Conservation (phyloP, 2,888 invertebrate species). For the Ectropis crepuscularia region DNA sequence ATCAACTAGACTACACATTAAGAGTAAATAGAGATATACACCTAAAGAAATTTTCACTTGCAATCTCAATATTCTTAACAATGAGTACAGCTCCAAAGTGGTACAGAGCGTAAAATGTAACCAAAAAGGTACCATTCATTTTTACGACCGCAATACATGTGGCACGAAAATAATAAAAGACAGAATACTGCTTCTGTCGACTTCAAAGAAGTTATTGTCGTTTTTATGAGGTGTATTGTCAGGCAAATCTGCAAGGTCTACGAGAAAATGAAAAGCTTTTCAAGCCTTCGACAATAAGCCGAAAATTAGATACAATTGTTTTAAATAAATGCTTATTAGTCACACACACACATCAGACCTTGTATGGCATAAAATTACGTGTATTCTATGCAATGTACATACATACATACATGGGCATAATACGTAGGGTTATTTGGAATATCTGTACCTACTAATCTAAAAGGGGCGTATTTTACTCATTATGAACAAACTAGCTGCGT, state of each 20-base stretch:
- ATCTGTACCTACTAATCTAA: no score
- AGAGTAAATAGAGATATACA: no score
- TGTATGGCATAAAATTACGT: background rate
- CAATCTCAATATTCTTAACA: background rate
- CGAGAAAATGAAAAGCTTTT: conserved; percentile 5
- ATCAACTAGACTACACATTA: no score
- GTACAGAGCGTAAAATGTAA: conserved; percentile 16
- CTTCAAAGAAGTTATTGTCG: conserved; percentile 17
- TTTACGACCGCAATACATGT: conserved; percentile 13
- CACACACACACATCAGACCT: conserved; percentile 1
- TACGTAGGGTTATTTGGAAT: no score
- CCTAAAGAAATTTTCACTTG: no score
- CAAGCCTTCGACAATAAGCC: background rate
- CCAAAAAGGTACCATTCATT: conserved; percentile 2
- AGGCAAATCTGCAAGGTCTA: conserved; percentile 19
- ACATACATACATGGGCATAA: background rate
- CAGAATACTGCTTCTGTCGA: conserved; percentile 10
- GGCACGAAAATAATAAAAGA: conserved; percentile 9
- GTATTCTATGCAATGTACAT: background rate
- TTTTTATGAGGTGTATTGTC: conserved; percentile 19
- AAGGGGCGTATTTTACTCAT: no score
- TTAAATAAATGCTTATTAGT: background rate
- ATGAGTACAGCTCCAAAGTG: conserved; percentile 4
- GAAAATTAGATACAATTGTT: background rate
- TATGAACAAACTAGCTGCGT: no score